Base-by-base conservation (phyloP, 2,113 vertebrate genomes). In the Sclerurus mexicanus region DNA sequence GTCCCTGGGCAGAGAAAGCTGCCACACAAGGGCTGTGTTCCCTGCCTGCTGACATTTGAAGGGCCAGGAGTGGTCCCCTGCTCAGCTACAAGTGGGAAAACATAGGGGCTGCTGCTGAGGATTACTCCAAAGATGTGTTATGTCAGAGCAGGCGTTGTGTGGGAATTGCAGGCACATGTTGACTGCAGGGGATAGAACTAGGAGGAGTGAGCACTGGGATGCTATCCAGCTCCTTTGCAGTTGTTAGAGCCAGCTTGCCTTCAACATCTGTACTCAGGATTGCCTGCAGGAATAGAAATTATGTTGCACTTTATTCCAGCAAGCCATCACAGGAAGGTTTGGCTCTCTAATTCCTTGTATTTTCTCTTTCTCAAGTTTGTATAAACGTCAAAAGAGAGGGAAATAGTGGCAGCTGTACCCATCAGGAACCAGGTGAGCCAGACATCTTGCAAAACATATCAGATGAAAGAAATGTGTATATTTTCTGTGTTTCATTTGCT, bases 221-320 rank as follows among this genome's bases (percentile, higher is more conserved):
- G 21, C 9, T 94, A 3, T 85, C 78, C 87, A 96, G 20, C 37
- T 77, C 31, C 59, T 90, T 12, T 62, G 78, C 71, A 71, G 17
- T 40, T 79, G 66, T 40, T 87, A 14, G 40, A 91, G 87, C 53
- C 82, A 84, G 50, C n/a, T 71, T 81, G 67, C 72, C 81, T 95
- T 93, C 59, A 93, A 71, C 82, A 91, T 89, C 94, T 96, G 93
- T 75, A 49, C 55, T 91, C 12, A 37, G 68, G 56, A 63, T 58
- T 94, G 49, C 52, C 35, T 87, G 71, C 31, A 76, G 89, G 78
- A 82, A 58, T 74, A 73, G 84, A 75, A 94, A 42, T 30, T 4
- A 3, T 53, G 40, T 62, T 93, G 62, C 50, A 18, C 13, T 60
- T 73, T 79, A 19, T 39, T 60, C 42, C 25, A 64, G 58, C n/a